These are phyloP conservation scores for Chlorodrepanis virens DNA, from an alignment of 2,113 vertebrate genomes.

Conservation along the genomic window DNA sequence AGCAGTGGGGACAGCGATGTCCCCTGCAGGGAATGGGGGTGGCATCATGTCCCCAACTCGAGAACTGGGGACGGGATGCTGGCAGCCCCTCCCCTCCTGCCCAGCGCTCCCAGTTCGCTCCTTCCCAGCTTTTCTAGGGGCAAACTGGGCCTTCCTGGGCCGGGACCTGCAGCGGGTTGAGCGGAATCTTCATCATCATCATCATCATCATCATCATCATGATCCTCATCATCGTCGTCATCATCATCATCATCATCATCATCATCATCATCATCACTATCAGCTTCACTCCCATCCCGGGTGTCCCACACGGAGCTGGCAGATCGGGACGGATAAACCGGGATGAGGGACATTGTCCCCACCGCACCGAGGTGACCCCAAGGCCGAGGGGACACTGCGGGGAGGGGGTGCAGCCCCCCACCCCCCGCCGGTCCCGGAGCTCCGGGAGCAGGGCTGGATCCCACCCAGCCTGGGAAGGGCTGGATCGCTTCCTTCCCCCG, in stretches of 20 bases:
- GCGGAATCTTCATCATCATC: neutral
- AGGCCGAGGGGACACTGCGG: accelerated
- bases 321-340: accelerated
- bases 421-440: accelerated
- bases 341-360: neutral
- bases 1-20: accelerated
- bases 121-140: neutral
- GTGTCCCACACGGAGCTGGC: accelerated
- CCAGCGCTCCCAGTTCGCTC: neutral
- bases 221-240: neutral
- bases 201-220: neutral
- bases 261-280: neutral
- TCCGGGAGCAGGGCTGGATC: neutral
- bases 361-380: neutral
- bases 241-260: accelerated
- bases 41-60: accelerated
- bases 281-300: neutral
- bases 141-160: neutral
- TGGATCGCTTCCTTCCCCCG: neutral
- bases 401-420: neutral
- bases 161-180: too few species aligned
- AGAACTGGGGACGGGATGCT: accelerated
- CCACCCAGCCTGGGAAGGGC: neutral
- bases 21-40: accelerated
- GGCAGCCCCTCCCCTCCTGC: neutral